These are phyloP conservation scores for Drosophila navojoa DNA, from an alignment of 1,140 invertebrate species.

Conservation along the genomic window DNA sequence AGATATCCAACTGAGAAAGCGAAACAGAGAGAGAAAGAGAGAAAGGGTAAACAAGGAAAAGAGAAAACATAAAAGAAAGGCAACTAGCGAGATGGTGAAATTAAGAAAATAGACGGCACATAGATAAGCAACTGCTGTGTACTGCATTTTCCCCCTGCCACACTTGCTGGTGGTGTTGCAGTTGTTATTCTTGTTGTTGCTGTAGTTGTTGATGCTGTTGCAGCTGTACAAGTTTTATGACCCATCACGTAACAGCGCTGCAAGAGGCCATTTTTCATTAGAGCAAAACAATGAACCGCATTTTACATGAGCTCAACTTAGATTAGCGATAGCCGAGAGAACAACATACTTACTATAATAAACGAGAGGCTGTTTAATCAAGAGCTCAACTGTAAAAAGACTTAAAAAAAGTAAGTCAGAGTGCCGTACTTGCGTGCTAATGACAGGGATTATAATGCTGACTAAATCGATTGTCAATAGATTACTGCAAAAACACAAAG, in stretches of 20 bases:
- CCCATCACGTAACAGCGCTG: neutral
- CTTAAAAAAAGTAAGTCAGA: neutral
- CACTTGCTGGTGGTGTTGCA: conserved; percentile 37
- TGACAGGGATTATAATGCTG: neutral
- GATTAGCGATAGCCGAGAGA: neutral
- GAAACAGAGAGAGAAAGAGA: neutral
- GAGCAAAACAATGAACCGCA: neutral
- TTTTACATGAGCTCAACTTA: neutral
- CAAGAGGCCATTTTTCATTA: conserved; percentile 6
- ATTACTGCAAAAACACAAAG: too few species aligned
- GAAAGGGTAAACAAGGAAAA: neutral
- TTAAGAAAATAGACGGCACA: conserved; percentile 74
- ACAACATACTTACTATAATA: neutral
- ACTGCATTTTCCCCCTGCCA: conserved; percentile 36
- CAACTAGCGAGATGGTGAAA: conserved; percentile 42
- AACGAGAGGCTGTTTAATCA: conserved; percentile 1
- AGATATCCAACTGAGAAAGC: conserved; percentile 1
- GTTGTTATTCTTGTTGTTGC: conserved; percentile 36
- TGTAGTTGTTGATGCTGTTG: conserved; percentile 41
- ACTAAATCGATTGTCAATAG: neutral
- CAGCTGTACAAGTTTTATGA: conserved; percentile 4
- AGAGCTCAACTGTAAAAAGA: neutral
- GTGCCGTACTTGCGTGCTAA: neutral
- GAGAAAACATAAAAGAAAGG: neutral
- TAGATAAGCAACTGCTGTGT: conserved; percentile 74